phyloP scores from a whole-genome alignment of 30 jellyfish, hydroid and myxozoan species.

The Cassiopea andromeda region DNA sequence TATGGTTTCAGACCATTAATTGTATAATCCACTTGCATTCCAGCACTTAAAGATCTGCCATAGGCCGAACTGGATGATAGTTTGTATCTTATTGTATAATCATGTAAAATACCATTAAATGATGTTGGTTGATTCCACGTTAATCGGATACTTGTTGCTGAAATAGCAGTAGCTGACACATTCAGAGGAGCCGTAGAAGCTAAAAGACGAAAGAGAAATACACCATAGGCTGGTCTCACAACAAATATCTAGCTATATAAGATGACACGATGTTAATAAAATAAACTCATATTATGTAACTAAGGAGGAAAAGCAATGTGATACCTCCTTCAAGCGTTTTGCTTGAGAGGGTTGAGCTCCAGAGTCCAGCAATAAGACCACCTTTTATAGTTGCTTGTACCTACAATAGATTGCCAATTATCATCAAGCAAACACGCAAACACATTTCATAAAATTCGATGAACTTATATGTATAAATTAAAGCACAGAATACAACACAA shows the following conservation, averaged over 20 bases:
- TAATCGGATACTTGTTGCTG: too few relatives aligned
- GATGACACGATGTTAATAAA: too few relatives aligned
- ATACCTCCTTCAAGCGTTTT: conserved; percentile 47
- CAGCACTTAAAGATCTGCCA: conserved; percentile 13
- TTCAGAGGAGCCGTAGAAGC: too few relatives aligned
- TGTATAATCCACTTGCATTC: background rate
- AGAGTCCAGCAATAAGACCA: conserved; percentile 31
- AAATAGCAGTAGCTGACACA: too few relatives aligned
- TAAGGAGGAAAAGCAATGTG: too few relatives aligned
- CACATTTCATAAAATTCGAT: background rate
- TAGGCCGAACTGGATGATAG: background rate
- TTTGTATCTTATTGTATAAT: conserved; percentile 44
- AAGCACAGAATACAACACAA: too few relatives aligned
- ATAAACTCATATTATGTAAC: too few relatives aligned
- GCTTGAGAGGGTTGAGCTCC: conserved; percentile 6
- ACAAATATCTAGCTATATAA: too few relatives aligned
- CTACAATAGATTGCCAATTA: background rate
- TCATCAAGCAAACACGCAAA: background rate
- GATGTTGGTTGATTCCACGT: background rate
- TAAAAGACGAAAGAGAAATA: too few relatives aligned
- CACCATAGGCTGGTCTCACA: too few relatives aligned
- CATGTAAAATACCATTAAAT: conserved; percentile 68
- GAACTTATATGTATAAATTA: background rate
- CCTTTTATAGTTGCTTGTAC: conserved; percentile 57
- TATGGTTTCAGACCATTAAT: conserved; percentile 7